Base-by-base conservation (phyloP, 2,113 vertebrate species). In the Danionella cerebrum region DNA sequence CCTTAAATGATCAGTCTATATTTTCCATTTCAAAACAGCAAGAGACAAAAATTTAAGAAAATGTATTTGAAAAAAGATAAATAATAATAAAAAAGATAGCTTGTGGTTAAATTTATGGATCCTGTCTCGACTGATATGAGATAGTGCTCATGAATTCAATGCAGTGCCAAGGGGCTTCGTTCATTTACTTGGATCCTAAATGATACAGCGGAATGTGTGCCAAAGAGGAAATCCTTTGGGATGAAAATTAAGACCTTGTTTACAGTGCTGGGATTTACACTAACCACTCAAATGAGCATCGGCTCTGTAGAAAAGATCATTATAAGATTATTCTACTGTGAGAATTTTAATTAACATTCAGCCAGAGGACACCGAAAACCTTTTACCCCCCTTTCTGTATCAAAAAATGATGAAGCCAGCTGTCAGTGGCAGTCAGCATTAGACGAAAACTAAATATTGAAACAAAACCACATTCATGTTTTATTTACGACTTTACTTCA, bases 151-250 rank as follows among this genome's bases (percentile, higher is more conserved):
- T 62, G 29, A 62, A 63, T 47, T 70, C 21, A 47, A 70, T 48
- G 65, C 48, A 36, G 54, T 72, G 60, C 60, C 70, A 69, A 24
- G 59, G 35, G 27, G 18, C 24, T 54, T 60, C 53, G 60, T 64
- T 69, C 33, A 60, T 53, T 36, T 60, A 58, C 38, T 65, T 65
- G 59, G 47, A 48, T 70, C 44, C 16, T 36, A n/a, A 48, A 52
- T 57, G 36, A 41, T 38, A 18, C 19, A 18, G 24, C 22, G 45
- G 24, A n/a, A 22, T 36, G 58, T 67, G 41, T 67, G 42, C 67
- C 50, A 67, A 66, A 36, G 38, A 70, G 54, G 47, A 57, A 59
- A 54, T 73, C 66, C 19, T 59, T 29, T 41, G 57, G 69, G 65
- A 58, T 19, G 13, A 25, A 65, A 48, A 76, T 65, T 41, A 53